Evolutionary conservation across 1,140 invertebrate genomes (phyloP).

Genomic region (Varroa destructor): DNA sequence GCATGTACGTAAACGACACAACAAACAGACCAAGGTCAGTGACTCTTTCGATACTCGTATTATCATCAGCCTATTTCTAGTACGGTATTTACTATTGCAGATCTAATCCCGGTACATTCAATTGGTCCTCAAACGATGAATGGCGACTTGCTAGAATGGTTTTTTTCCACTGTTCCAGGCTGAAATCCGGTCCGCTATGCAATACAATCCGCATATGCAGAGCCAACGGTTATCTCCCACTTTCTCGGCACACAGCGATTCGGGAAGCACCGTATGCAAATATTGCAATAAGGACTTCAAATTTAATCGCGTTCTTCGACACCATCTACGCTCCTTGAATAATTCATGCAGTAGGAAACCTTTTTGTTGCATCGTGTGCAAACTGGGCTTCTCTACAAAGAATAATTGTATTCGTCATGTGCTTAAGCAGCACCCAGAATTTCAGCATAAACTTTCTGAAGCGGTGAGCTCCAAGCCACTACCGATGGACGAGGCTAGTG

Average conservation of each 20-base stretch:
- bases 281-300: slow-evolving; percentile 44
- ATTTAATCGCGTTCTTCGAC: slow-evolving; percentile 41
- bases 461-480: slow-evolving; percentile 31
- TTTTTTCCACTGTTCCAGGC: background rate
- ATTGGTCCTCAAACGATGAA: too few species aligned
- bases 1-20: slow-evolving; percentile 59
- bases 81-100: too few species aligned
- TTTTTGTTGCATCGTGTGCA: slow-evolving; percentile 40
- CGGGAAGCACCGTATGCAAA: slow-evolving; percentile 42
- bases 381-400: slow-evolving; percentile 42
- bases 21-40: slow-evolving; percentile 52
- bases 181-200: slow-evolving; percentile 36
- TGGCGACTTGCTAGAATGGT: too few species aligned
- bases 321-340: slow-evolving; percentile 41
- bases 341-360: slow-evolving; percentile 42
- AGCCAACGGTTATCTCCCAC: slow-evolving; percentile 29
- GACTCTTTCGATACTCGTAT: too few species aligned
- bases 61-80: too few species aligned
- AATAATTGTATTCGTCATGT: slow-evolving; percentile 43
- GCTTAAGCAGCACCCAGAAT: slow-evolving; percentile 40
- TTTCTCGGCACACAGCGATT: slow-evolving; percentile 30
- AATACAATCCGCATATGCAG: slow-evolving; percentile 36
- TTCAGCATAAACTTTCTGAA: slow-evolving; percentile 38
- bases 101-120: too few species aligned
- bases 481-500: background rate